Evolutionary conservation across 2,113 vertebrate species (phyloP), one percentile per base, ranked within the genome.

Genomic region (Equus przewalskii): DNA sequence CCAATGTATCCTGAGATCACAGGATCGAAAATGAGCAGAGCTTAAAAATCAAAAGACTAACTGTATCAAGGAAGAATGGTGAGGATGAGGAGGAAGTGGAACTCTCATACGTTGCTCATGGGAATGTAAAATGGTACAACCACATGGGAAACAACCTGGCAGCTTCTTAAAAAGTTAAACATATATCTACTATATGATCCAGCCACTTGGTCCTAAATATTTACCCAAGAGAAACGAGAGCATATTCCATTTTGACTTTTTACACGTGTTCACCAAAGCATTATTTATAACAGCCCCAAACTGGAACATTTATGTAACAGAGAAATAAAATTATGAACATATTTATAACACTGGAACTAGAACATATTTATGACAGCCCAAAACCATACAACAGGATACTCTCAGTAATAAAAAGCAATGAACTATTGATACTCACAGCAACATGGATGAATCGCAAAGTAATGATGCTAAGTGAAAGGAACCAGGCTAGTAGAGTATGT

Each of bases 31-130:
- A n/a, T 19, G n/a, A 84, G 9, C 10, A 94, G 19, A 46, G 13
- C 33, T 91, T 86, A 86, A 89, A 86, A 89, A 75, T 46, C 36
- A 81, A 94, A 91, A 30, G 36, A 33, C 15, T 33, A 65, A 70
- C 60, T 41, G 15, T 19, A 70, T 26, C 21, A 26, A 89, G 49
- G n/a, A n/a, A 22, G 46, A n/a, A 21, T 26, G 7, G 26, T 49
- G 51, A 92, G 21, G 21, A 75, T 11, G 15, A 58, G 18, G 4
- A 67, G 24, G 36, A 21, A 30, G 0, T 28, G 7, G 16, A 86
- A 75, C 21, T 28, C 9, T 51, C 9, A 33, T n/a, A n/a, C 7
- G 18, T 64, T 67, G 44, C 76, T 18, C 2, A 24, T 26, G 22
- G 26, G 8, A 79, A 49, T 58, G 9, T 0, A 73, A 95, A 87